These are phyloP conservation scores for Anisognathus igniventris DNA, from an alignment of 2,797 vertebrate species.

Conservation along the genomic window DNA sequence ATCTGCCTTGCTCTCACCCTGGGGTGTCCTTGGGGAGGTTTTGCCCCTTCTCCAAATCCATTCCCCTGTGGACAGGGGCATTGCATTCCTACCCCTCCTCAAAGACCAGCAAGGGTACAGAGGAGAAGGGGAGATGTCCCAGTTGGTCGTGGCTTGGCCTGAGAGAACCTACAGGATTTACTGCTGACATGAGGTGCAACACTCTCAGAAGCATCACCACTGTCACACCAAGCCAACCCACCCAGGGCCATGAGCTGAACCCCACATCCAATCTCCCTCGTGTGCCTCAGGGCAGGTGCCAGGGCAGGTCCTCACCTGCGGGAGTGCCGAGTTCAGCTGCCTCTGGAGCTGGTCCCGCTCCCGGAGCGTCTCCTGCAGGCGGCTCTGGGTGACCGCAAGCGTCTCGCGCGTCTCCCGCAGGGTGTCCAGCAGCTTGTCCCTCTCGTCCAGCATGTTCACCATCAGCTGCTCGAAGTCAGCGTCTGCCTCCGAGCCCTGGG, in stretches of 20 bases:
- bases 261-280: rapidly evolving
- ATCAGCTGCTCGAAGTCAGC: constrained; percentile 98
- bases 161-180: background rate
- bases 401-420: constrained; percentile 93
- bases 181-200: rapidly evolving
- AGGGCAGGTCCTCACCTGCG: constrained; percentile 82
- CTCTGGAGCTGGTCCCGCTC: constrained; percentile 95
- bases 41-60: background rate
- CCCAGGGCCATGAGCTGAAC: background rate
- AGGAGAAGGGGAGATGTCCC: background rate
- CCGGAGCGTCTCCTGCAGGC: constrained; percentile 89
- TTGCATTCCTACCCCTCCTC: background rate
- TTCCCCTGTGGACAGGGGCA: background rate
- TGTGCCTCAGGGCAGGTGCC: rapidly evolving
- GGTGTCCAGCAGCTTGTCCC: constrained; percentile 94
- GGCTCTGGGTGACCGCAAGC: constrained; percentile 87
- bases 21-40: background rate
- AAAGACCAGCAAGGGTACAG: rapidly evolving
- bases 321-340: constrained; percentile 91
- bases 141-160: background rate
- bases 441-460: constrained; percentile 98
- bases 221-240: background rate
- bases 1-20: background rate
- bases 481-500: constrained; percentile 85
- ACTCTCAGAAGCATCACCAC: rapidly evolving